Base-by-base conservation (phyloP, 2,113 vertebrate species). In the Beaufortia kweichowensis region DNA sequence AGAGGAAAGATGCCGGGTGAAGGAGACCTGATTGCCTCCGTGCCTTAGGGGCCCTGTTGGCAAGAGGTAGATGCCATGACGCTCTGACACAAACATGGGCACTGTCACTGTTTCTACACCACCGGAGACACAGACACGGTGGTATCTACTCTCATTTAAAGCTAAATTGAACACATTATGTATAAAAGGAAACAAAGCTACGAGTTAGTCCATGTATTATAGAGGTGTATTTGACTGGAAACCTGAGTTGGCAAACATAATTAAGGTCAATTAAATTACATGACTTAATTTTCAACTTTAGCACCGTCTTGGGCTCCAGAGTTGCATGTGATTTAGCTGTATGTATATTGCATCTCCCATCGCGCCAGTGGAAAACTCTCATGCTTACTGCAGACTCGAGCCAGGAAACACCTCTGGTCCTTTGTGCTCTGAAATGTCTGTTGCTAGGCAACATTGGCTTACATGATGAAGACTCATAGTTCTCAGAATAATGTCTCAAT, bases 371-470 rank as follows among this genome's bases (percentile, higher is more conserved):
- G 68, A 66, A 75, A 73, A 79, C 66, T 75, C 66, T 66, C 19
- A 69, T 64, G 68, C 76, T 73, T 63, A 61, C 69, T 61, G 74
- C 76, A 79, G 65, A 70, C 53, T 69, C 28, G 62, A 79, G 83
- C 85, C 82, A 79, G 83, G 83, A 83, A 86, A 82, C 85, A 81
- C 79, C 85, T 83, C 80, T 82, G 83, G 41, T 81, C 74, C 65
- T 82, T 59, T 70, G 80, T 48, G 76, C 79, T 79, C 76, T 61
- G 77, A 82, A 81, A 78, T 82, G 72, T 60, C 60, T 78, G 85
- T 85, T 86, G 83, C 85, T 80, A 79, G 76, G 85, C 85, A 86
- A 86, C 85, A 76, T 81, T 79, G 69, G 64, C 77, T 84, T 83
- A 82, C 60, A 80, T 81, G 62, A 75, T 64, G 78, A 83, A 84